Evolutionary conservation across 2,888 invertebrate genomes (phyloP).

Genomic region (Mesopsocus fuscifrons): DNA sequence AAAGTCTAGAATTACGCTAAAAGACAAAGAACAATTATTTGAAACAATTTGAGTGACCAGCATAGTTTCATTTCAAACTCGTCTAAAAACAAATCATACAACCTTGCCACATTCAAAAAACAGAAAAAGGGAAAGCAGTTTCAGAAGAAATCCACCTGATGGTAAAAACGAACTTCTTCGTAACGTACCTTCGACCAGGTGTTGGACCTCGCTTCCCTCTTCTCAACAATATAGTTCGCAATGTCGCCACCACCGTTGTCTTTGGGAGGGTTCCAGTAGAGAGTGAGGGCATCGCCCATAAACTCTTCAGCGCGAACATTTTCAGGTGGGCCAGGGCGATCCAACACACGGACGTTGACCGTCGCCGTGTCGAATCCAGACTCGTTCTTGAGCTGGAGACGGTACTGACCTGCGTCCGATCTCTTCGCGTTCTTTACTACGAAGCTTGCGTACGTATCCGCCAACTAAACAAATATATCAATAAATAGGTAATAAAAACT

Average conservation of each 20-base stretch:
- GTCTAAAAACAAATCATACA: no score
- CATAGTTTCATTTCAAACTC: no score
- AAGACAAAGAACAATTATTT: no score
- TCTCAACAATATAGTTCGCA: slow-evolving; percentile 93
- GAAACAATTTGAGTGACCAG: no score
- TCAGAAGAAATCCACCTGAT: no score
- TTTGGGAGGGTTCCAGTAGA: slow-evolving; percentile 92
- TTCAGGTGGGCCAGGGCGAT: slow-evolving; percentile 76
- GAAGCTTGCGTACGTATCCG: slow-evolving; percentile 76
- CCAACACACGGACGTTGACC: slow-evolving; percentile 85
- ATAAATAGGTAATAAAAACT: neutral
- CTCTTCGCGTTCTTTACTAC: slow-evolving; percentile 85
- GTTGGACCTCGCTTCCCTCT: slow-evolving; percentile 61
- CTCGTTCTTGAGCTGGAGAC: slow-evolving; percentile 79
- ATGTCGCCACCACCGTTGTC: slow-evolving; percentile 91
- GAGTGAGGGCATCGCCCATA: slow-evolving; percentile 82
- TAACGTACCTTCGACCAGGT: slow-evolving; percentile 58
- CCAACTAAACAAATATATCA: slow-evolving; percentile 31
- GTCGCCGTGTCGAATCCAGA: slow-evolving; percentile 91
- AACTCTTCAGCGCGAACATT: slow-evolving; percentile 88
- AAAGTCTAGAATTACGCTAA: no score
- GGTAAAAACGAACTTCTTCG: no score
- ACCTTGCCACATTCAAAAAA: no score
- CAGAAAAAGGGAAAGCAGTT: no score
- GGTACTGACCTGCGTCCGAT: slow-evolving; percentile 77